Percentiles rank a stretch among this genome's conserved stretches.
Evolutionary conservation across 1,140 invertebrate species (phyloP).

Genomic region (Lordiphosa clarofinis): DNA sequence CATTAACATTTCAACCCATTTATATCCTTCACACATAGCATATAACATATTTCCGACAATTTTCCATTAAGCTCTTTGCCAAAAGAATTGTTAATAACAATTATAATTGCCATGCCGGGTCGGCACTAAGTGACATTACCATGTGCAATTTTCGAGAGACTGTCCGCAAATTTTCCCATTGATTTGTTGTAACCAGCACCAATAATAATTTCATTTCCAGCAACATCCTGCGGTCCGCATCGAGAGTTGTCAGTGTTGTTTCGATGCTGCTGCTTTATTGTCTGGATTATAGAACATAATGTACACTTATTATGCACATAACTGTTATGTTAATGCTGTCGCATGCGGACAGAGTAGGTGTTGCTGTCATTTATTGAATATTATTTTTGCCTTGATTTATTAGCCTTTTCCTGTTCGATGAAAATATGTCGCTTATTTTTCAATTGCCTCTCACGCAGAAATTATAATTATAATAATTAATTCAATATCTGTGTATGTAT

Average conservation of each 20-base stretch:
- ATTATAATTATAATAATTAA: slow-evolving; percentile 36
- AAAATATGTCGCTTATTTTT: slow-evolving; percentile 34
- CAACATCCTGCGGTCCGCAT: slow-evolving; percentile 28
- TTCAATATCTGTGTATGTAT: slow-evolving; percentile 44
- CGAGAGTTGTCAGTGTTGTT: background rate
- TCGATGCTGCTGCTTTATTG: slow-evolving; percentile 42
- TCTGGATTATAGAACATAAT: slow-evolving; percentile 64
- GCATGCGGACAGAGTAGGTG: background rate
- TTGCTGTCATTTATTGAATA: slow-evolving; percentile 26
- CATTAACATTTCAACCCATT: no score
- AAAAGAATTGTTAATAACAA: slow-evolving; percentile 25
- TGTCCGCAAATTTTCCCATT: slow-evolving; percentile 6
- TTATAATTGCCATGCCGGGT: slow-evolving; percentile 26
- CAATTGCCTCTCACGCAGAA: slow-evolving; percentile 4
- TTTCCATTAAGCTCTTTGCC: slow-evolving; percentile 26
- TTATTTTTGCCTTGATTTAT: slow-evolving; percentile 55
- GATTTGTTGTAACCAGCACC: slow-evolving; percentile 32
- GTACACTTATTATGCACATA: slow-evolving; percentile 53
- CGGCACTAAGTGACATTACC: slow-evolving; percentile 14
- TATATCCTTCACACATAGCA: no score
- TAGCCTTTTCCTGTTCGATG: slow-evolving; percentile 39
- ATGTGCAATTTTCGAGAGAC: slow-evolving; percentile 12
- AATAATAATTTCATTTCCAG: slow-evolving; percentile 26
- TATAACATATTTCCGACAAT: no score
- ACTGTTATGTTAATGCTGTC: slow-evolving; percentile 46